Conservation (phyloP, 2,113 vertebrate species). For the Nestor notabilis region DNA sequence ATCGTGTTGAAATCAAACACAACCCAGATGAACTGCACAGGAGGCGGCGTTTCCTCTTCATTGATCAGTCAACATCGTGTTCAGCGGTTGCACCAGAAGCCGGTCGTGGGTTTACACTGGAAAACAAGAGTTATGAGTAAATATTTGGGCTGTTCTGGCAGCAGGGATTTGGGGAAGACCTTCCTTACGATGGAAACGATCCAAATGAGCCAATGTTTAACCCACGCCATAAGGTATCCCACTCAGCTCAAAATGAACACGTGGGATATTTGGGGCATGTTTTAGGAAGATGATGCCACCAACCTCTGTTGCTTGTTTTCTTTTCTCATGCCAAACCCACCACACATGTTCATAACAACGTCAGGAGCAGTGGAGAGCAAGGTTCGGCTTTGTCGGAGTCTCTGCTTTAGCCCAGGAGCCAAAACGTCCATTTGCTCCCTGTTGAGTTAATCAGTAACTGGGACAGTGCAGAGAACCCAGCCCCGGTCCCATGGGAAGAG, state of each 20-base stretch:
- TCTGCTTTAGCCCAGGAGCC: not conserved
- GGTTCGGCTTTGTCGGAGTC: rapidly evolving
- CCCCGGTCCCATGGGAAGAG: not conserved
- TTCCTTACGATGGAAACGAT: not conserved
- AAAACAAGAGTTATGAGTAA: not conserved
- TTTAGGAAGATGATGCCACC: not conserved
- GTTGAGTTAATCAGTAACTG: not conserved
- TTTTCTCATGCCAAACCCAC: not conserved
- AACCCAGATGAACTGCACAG: rapidly evolving
- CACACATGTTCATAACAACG: no score
- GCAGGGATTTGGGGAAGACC: not conserved
- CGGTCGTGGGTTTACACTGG: not conserved
- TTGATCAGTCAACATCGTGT: rapidly evolving
- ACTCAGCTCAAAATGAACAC: rapidly evolving
- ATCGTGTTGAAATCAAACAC: not conserved
- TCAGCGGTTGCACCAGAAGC: rapidly evolving
- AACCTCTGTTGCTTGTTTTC: not conserved
- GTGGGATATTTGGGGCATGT: rapidly evolving
- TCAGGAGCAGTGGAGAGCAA: rapidly evolving
- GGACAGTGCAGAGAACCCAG: not conserved
- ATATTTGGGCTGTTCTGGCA: no score
- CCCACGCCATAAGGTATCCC: not conserved
- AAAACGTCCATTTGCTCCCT: not conserved
- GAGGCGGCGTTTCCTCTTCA: no score
- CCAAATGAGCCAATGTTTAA: not conserved